Evolutionary conservation across 2,113 vertebrate genomes (phyloP).

Genomic region (Pyxicephalus adspersus): DNA sequence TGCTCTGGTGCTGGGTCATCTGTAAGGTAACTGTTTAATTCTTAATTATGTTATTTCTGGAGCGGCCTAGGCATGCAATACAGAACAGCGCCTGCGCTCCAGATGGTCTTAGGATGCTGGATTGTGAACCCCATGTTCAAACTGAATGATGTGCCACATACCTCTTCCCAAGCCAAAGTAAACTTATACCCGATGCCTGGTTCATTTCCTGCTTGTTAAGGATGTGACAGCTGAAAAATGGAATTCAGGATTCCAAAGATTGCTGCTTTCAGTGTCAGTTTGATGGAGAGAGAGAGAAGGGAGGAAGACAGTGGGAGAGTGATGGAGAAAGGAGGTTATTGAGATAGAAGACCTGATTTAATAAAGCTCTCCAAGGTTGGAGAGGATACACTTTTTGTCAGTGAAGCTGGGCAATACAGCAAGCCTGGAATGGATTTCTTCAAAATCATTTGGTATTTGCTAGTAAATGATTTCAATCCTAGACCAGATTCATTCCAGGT

Average conservation of each 20-base stretch:
- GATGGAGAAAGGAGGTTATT: too few relatives aligned
- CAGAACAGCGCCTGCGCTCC: slow-evolving; percentile 1
- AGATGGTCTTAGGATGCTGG: slow-evolving; percentile 27
- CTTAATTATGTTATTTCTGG: slow-evolving; percentile 51
- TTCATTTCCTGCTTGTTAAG: slow-evolving; percentile 48
- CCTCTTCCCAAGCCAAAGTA: slow-evolving; percentile 20
- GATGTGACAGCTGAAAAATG: slow-evolving; percentile 36
- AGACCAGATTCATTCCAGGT: too few relatives aligned
- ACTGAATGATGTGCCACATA: slow-evolving; percentile 39
- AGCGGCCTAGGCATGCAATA: neutral
- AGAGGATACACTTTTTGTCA: too few relatives aligned
- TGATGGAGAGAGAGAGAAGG: neutral
- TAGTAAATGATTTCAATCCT: too few relatives aligned
- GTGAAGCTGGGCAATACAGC: too few relatives aligned
- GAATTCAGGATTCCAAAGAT: slow-evolving; percentile 40
- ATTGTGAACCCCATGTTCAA: slow-evolving; percentile 21
- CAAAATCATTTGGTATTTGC: too few relatives aligned
- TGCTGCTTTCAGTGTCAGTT: slow-evolving; percentile 23
- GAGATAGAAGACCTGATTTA: too few relatives aligned
- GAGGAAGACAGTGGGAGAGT: neutral
- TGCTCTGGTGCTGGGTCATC: neutral
- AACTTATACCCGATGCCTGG: slow-evolving; percentile 30
- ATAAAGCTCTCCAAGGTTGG: too few relatives aligned
- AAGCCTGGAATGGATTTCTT: too few relatives aligned
- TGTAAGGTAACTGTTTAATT: slow-evolving; percentile 28